Base-by-base conservation (phyloP, 1,140 invertebrate genomes). In the Eciton burchellii region DNA sequence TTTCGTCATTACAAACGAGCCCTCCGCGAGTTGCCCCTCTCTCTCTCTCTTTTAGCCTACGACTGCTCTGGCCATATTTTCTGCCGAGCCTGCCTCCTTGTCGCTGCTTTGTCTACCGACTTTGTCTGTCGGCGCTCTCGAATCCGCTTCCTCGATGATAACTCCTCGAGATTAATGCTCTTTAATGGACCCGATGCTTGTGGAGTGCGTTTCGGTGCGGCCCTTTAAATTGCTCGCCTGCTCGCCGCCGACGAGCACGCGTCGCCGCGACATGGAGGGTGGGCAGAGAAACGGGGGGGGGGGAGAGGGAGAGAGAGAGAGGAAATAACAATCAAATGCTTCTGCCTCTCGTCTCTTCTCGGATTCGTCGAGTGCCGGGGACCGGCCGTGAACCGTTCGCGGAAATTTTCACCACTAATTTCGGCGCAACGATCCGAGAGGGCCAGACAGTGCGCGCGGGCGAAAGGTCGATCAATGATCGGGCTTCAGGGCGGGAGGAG, bases 1-100 rank as follows among this genome's bases (percentile, higher is more conserved):
- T 90, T 88, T 86, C 81, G 83, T 89, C 89, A 91, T 91, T 86
- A 85, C 87, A 91, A 91, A 91, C 87, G 84, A 90, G 79, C 81
- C 54, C 79, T 88, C 35, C 71, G 83, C 74, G 73, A 82, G 35
- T 52, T 71, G 59, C 35, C 29, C 19, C 26, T 62, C 35, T 43
- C 21, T 59, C 5, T 45, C 35, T 24, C 70, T 47, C 66, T 65
- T 66, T 29, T 45, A 70, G 56, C 60, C 56, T 49, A n/a, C 41
- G 24, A 63, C 65, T 71, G 16, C 29, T 57, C 6, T 70, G 49
- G 14, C 19, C 26, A 49, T n/a, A n/a, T 52, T 24, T 68, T 35
- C 79, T 72, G 65, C 24, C 56, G 45, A 60, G 83, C 84, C 87
- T 89, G 84, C 59, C 77, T 85, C 87, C 89, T 91, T 88, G 86